Evolutionary conservation across 2,113 vertebrate genomes (phyloP).

Genomic region (Fregetta grallaria): DNA sequence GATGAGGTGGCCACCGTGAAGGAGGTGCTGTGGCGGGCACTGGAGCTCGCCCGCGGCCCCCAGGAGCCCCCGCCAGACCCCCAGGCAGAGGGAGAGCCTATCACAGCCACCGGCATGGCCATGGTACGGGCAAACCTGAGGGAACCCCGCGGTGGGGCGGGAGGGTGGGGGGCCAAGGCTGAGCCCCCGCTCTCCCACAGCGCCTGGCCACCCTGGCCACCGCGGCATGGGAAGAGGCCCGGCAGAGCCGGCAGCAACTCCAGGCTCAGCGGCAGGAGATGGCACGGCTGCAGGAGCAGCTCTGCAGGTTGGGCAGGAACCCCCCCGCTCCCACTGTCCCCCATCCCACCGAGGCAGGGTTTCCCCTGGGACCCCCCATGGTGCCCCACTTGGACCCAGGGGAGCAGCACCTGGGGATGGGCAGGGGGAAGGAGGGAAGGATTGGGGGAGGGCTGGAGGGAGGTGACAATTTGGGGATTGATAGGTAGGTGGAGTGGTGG

Average conservation of each 20-base stretch:
- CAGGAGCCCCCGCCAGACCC: not conserved
- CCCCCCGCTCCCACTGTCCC: rapidly evolving
- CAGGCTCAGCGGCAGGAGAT: slow-evolving; percentile 16
- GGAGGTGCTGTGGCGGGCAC: not conserved
- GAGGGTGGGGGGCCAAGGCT: not conserved
- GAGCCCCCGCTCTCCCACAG: not conserved
- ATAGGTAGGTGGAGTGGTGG: not conserved
- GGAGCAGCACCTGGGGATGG: not conserved
- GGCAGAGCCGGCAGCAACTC: slow-evolving; percentile 38
- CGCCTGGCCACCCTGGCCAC: not conserved
- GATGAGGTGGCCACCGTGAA: not conserved
- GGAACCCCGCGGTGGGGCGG: rapidly evolving
- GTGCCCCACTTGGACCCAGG: not conserved
- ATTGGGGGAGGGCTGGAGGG: not conserved
- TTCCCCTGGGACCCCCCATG: not conserved
- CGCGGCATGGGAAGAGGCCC: not conserved
- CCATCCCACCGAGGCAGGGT: not conserved
- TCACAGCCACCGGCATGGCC: not conserved
- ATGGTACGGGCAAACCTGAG: not conserved
- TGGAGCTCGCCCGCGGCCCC: not conserved
- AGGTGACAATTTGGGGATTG: not conserved
- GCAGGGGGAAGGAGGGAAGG: not conserved
- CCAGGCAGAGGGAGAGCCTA: not conserved
- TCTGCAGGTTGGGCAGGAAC: slow-evolving; percentile 56
- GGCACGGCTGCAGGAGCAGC: slow-evolving; percentile 48